Evolutionary conservation across 2,113 vertebrate genomes (phyloP).

Genomic region (Calyptomena viridis): DNA sequence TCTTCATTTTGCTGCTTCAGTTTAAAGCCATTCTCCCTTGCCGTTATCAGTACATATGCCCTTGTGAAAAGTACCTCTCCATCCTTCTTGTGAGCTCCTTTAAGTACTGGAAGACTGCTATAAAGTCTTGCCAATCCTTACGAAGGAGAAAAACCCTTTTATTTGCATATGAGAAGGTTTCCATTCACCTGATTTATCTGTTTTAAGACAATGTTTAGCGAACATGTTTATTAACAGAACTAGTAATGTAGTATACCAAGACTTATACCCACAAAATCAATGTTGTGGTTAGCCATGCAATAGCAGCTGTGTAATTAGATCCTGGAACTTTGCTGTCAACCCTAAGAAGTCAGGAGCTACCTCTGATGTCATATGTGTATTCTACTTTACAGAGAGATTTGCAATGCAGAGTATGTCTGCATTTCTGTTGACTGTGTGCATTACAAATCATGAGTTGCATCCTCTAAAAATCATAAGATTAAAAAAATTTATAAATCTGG

Average conservation of each 20-base stretch:
- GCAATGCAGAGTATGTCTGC: not conserved
- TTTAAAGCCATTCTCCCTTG: not conserved
- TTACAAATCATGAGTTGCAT: not conserved
- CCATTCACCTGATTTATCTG: not conserved
- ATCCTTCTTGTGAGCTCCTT: not conserved
- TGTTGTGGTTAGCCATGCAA: not conserved
- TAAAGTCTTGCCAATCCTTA: not conserved
- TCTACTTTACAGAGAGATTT: not conserved
- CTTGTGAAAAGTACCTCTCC: not conserved
- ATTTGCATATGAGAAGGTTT: not conserved
- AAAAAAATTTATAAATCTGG: not conserved
- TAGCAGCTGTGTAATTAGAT: not conserved
- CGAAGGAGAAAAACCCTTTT: not conserved
- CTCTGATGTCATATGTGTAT: not conserved
- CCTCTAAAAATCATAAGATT: not conserved
- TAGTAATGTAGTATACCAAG: not conserved
- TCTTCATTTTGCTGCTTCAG: not conserved
- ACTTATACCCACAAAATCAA: not conserved
- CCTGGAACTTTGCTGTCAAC: not conserved
- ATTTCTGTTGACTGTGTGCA: not conserved
- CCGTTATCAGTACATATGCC: too few relatives aligned
- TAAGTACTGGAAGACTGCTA: not conserved
- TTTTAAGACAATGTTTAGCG: not conserved
- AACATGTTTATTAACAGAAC: not conserved
- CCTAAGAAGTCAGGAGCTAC: not conserved